These are phyloP conservation scores for Trochalopteron elliotii DNA, from an alignment of 2,113 vertebrate genomes.

Conservation along the genomic window DNA sequence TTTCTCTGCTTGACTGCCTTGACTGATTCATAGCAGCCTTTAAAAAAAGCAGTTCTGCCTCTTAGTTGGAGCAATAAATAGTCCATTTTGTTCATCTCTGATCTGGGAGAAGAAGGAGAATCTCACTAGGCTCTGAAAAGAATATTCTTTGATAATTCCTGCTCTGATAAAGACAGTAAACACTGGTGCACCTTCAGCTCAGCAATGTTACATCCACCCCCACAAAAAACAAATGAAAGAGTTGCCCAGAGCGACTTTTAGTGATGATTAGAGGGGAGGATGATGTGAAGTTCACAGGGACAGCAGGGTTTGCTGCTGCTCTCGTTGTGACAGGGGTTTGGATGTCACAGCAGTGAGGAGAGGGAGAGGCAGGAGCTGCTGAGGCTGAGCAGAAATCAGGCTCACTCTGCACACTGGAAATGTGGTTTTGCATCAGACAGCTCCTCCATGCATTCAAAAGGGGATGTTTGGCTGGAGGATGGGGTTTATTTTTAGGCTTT, in stretches of 20 bases:
- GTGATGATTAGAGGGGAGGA: not conserved
- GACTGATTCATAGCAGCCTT: not conserved
- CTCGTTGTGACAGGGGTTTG: not conserved
- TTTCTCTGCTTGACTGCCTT: not conserved
- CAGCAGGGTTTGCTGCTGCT: not conserved
- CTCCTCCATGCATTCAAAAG: not conserved
- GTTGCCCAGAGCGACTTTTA: not conserved
- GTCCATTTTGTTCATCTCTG: not conserved
- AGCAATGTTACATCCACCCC: not conserved
- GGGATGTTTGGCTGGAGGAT: not conserved
- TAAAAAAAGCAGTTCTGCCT: not conserved
- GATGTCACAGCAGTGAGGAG: not conserved
- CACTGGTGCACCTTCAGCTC: not conserved
- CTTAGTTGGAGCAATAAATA: not conserved
- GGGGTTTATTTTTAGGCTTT: constrained; percentile 11
- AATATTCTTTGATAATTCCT: not conserved
- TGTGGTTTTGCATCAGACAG: not conserved
- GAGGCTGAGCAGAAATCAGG: not conserved
- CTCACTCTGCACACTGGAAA: not conserved
- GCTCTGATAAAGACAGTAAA: not conserved
- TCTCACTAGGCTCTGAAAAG: not conserved
- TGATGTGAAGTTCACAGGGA: not conserved
- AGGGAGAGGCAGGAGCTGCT: not conserved
- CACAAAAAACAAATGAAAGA: not conserved
- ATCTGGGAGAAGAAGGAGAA: not conserved